Base-by-base conservation (phyloP, 2,113 vertebrate species). In the Triplophysa dalaica region DNA sequence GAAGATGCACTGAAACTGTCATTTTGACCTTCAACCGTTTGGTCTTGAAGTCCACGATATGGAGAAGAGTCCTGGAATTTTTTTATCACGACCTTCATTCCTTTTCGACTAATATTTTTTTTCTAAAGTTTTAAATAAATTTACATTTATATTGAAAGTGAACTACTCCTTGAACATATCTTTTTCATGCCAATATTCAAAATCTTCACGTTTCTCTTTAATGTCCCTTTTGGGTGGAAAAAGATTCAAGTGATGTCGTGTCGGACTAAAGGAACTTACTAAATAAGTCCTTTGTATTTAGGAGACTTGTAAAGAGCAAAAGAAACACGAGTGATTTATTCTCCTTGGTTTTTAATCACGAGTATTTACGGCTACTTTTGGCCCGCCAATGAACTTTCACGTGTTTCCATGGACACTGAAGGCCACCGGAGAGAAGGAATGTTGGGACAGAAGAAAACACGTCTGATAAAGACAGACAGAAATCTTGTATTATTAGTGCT, bases 391-490 rank as follows among this genome's bases (percentile, higher is more conserved):
- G 75, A 81, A 67, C 70, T 65, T 70, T 58, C 21, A 66, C 29
- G 24, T 2, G 84, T 85, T 85, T 72, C 84, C 78, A 81, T 70
- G 81, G 70, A 66, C 60, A 70, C 70, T 52, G 58, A 75, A 65
- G 64, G 78, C 70, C 72, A 58, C 54, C 26, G 29, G 6, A 12
- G 50, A 81, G 66, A 65, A 85, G 68, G 77, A 22, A 52, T 81
- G 58, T 63, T 48, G 33, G 19, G 69, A 45, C 38, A 68, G 13
- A 50, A 4, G 52, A 65, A 45, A 76, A 70, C 33, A 70, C 41
- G 62, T 61, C 13, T 82, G 77, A 1, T 77, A 75, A 45, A 8
- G 26, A 21, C 69, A 38, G 62, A 33, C 22, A 13, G 16, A 72
- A 85, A 43, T 21, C 0, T 58, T 58, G 19, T 21, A 21, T 54